A percentile compares a stretch with the other conserved stretches of the same genome.
phyloP scores from a whole-genome alignment of 92 coral and sea anemone genomes.

The Phenganax marumi region DNA sequence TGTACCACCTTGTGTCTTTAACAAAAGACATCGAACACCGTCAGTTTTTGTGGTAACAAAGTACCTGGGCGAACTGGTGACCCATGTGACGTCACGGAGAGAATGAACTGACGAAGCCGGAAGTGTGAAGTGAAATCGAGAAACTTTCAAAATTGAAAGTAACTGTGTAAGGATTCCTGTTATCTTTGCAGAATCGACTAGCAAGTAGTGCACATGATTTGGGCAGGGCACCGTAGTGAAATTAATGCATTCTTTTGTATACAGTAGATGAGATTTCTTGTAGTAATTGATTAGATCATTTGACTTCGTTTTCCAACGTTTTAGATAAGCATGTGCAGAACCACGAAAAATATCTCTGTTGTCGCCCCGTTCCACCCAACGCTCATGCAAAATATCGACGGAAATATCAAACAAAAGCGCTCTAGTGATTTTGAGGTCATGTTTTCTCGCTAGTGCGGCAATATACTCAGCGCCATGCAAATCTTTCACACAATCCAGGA shows the following conservation, averaged over 20 bases:
- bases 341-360: slow-evolving; percentile 6
- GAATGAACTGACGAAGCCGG: slow-evolving; percentile 29
- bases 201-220: background rate
- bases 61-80: slow-evolving; percentile 23
- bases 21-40: slow-evolving; percentile 26
- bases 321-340: background rate
- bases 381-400: background rate
- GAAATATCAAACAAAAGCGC: slow-evolving; percentile 9
- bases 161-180: background rate
- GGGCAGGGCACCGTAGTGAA: background rate
- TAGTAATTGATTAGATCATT: slow-evolving; percentile 8
- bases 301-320: slow-evolving; percentile 1
- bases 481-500: slow-evolving; percentile 30
- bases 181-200: background rate
- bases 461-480: slow-evolving; percentile 17
- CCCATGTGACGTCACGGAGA: slow-evolving; percentile 33
- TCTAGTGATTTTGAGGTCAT: slow-evolving; percentile 4
- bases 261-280: slow-evolving; percentile 6
- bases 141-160: slow-evolving; percentile 21
- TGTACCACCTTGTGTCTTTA: background rate
- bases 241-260: background rate
- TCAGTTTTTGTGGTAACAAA: slow-evolving; percentile 19
- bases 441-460: slow-evolving; percentile 11
- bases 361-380: slow-evolving; percentile 10
- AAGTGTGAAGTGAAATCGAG: slow-evolving; percentile 20